Conservation (phyloP, 2,888 invertebrate species). For the Tiphia femorata region DNA sequence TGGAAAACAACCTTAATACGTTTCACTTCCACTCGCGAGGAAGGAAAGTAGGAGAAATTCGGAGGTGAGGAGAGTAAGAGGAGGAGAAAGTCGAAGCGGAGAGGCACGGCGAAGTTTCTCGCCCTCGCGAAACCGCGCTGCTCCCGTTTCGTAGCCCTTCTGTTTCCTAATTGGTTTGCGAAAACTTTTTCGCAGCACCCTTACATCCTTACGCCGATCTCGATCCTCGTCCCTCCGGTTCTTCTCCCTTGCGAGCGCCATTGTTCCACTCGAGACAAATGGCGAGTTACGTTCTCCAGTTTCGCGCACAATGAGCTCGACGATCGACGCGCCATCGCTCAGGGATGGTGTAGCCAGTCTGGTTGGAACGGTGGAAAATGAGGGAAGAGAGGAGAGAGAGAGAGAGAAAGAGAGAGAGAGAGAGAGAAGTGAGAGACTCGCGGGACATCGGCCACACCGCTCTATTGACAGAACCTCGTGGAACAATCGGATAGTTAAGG, state of each 20-base stretch:
- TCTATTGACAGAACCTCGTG: not conserved
- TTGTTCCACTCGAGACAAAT: slow-evolving; percentile 4
- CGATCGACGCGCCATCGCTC: too few relatives aligned
- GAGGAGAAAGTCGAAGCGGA: not conserved
- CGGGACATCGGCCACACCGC: slow-evolving; percentile 1
- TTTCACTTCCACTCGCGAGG: too few relatives aligned
- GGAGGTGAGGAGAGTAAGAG: not conserved
- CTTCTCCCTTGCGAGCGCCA: too few relatives aligned
- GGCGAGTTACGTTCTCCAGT: slow-evolving; percentile 3
- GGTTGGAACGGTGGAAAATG: too few relatives aligned
- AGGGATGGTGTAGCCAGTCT: too few relatives aligned
- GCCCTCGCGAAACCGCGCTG: not conserved
- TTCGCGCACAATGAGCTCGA: slow-evolving; percentile 2
- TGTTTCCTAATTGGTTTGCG: slow-evolving; percentile 5
- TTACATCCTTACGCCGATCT: too few relatives aligned
- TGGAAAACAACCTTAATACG: too few relatives aligned
- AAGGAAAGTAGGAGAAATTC: too few relatives aligned
- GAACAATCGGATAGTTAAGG: slow-evolving; percentile 7
- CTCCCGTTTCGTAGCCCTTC: not conserved
- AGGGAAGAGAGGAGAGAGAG: not conserved
- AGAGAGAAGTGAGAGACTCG: not conserved
- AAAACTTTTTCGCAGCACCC: not conserved
- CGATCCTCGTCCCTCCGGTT: too few relatives aligned
- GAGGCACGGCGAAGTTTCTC: not conserved
- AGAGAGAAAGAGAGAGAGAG: not conserved